Percentiles rank a stretch among this genome's conserved stretches.
These are phyloP conservation scores for Thalassoma bifasciatum DNA, from an alignment of 2,113 vertebrate species.

Conservation along the genomic window DNA sequence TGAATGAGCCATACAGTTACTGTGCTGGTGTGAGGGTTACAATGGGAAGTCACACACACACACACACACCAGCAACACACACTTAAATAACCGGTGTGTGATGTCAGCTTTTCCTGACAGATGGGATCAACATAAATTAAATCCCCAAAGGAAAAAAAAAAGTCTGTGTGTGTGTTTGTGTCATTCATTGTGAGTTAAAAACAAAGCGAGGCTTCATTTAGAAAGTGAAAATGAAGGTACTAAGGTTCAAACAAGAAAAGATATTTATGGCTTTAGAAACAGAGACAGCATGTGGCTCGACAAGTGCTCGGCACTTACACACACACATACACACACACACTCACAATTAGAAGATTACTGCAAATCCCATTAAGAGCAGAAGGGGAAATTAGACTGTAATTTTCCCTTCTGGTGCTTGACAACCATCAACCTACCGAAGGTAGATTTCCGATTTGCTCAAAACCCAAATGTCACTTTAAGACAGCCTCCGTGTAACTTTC, in stretches of 20 bases:
- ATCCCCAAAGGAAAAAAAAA: not conserved
- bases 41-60: slow-evolving; percentile 29
- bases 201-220: not conserved
- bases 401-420: not conserved
- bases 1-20: slow-evolving; percentile 25
- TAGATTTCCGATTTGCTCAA: slow-evolving; percentile 5
- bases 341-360: slow-evolving; percentile 7
- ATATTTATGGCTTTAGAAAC: slow-evolving; percentile 4
- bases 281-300: not conserved
- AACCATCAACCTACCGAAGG: not conserved
- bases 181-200: slow-evolving; percentile 1
- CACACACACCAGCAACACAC: not conserved
- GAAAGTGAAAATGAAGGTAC: not conserved
- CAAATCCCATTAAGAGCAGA: not conserved
- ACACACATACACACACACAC: not conserved
- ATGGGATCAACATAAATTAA: slow-evolving; percentile 64
- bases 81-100: slow-evolving; percentile 50
- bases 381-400: not conserved
- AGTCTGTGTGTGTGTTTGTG: not conserved
- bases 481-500: slow-evolving; percentile 16
- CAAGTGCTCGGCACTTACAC: not conserved
- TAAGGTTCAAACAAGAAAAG: not conserved
- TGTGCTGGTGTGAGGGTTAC: slow-evolving; percentile 39
- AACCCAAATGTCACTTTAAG: slow-evolving; percentile 29
- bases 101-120: slow-evolving; percentile 71